Evolutionary conservation across 2,797 vertebrate species (phyloP), one percentile per base, ranked within the genome.

Genomic region (Linurgus olivaceus): DNA sequence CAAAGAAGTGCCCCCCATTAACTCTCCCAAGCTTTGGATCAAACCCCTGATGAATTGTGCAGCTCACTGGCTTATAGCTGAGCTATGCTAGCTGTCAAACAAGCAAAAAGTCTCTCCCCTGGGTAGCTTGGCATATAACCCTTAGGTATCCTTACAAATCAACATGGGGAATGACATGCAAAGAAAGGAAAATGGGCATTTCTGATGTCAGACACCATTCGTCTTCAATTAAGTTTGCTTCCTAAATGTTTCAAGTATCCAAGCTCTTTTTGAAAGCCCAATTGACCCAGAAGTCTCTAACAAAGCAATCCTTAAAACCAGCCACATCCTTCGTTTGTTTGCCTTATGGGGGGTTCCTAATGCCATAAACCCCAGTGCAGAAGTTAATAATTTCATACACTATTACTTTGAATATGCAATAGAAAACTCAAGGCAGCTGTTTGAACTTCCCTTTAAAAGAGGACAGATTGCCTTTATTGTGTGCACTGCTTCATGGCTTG

Each of bases 361-460:
- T 88, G 89, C 79, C 96, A 95, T 97, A 98, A 98, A 98, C 95
- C 74, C 62, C 75, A 61, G 92, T 94, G 96, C 95, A 94, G 89
- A 97, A 96, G 91, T 88, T 92, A 95, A 92, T 92, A 90, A 97
- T 96, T 98, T 96, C 93, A 98, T 98, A 98, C 97, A 97, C 98
- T 98, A 98, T 98, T 98, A 98, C 97, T 98, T 98, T 98, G 98
- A 98, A 98, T 98, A 97, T 98, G 98, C 98, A 98, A 98, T 95
- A 98, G 97, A 98, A 95, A 99, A 98, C 98, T 98, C 98, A 96
- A 98, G 98, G 98, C 98, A 98, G 98, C 98, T 99, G 98, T 99
- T 99, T 98, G 98, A 98, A 98, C 96, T 98, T 98, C 98, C 98
- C 97, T 94, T 96, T 98, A 93, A 93, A 97, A 97, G 96, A 85